Base-by-base conservation (phyloP, 92 coral and sea anemone genomes). In the Epizoanthus illoricatus region DNA sequence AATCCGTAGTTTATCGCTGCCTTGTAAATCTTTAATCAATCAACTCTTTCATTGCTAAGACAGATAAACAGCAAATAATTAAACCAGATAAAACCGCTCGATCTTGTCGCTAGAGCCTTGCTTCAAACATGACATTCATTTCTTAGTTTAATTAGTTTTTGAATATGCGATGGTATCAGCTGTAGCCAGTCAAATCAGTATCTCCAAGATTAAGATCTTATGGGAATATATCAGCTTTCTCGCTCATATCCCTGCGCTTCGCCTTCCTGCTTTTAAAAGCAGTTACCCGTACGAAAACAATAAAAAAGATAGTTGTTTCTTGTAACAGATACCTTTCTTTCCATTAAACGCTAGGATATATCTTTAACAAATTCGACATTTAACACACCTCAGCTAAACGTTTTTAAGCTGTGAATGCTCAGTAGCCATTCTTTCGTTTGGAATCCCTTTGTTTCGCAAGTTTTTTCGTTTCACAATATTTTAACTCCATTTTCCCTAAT, bases 61-160 rank as follows among this genome's bases (percentile, higher is more conserved):
- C 45, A 39, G 42, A 43, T 18, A 36, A 43, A 15, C 72, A 13
- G 18, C 18, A 67, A 67, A 5, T 16, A 67, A 67, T 43, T 4
- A 68, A 39, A 68, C 7, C 42, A 43, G 73, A 40, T 18, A 56
- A 56, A 23, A 55, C 39, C 28, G 8, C 12, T 52, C 56, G 54
- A 55, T 52, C 5, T 33, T 47, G 67, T 75, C 18, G 5, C 52
- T 43, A 19, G 42, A 52, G 24, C 42, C n/a, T 39, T 62, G 82
- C 43, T 63, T 28, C 19, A 78, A 63, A 63, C 24, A 39, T 63
- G 49, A 59, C 16, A 19, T 64, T 62, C 33, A 17, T 21, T 76
- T 23, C 24, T 11, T 10, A 42, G 69, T 15, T 64, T 63, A 64
- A 78, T 63, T 78, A 43, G n/a, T 15, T 62, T 63, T 63, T 71